These are phyloP conservation scores for Callochromis pleurospilus DNA, from an alignment of 2,113 vertebrate genomes.

Conservation along the genomic window DNA sequence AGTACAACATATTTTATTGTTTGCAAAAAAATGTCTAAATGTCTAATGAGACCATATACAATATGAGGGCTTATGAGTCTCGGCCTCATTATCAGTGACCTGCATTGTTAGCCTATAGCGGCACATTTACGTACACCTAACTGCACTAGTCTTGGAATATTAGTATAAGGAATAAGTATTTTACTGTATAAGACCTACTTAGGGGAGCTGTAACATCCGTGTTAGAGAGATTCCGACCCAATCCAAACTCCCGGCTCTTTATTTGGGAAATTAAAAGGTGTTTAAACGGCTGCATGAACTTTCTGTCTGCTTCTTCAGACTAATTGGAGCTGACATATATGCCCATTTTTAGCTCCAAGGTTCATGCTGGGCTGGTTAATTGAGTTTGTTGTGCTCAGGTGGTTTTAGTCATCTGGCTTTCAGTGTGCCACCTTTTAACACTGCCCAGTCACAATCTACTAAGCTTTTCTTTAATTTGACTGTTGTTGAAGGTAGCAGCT, in stretches of 20 bases:
- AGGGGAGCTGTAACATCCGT: neutral
- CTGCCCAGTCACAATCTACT: neutral
- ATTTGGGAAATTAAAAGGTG: constrained; percentile 7
- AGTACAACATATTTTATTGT: neutral
- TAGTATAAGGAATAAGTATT: neutral
- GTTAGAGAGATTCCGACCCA: neutral
- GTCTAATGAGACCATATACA: neutral
- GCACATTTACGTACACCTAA: neutral
- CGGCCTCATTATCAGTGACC: neutral
- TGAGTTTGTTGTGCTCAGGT: constrained; percentile 48
- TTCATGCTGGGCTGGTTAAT: constrained; percentile 17
- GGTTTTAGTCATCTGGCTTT: constrained; percentile 4
- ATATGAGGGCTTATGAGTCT: neutral
- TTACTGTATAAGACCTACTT: neutral
- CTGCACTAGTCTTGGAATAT: neutral
- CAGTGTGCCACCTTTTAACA: neutral
- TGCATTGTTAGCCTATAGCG: neutral
- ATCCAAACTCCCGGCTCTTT: neutral
- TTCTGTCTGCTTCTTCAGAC: neutral
- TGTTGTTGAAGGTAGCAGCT: neutral
- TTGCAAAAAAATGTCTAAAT: neutral
- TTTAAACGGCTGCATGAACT: neutral
- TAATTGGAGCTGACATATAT: constrained; percentile 28
- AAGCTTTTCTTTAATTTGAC: neutral
- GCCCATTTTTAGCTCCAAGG: constrained; percentile 26